These are phyloP conservation scores for Armadillidium nasatum DNA, from an alignment of 1,140 invertebrate species.

Conservation along the genomic window DNA sequence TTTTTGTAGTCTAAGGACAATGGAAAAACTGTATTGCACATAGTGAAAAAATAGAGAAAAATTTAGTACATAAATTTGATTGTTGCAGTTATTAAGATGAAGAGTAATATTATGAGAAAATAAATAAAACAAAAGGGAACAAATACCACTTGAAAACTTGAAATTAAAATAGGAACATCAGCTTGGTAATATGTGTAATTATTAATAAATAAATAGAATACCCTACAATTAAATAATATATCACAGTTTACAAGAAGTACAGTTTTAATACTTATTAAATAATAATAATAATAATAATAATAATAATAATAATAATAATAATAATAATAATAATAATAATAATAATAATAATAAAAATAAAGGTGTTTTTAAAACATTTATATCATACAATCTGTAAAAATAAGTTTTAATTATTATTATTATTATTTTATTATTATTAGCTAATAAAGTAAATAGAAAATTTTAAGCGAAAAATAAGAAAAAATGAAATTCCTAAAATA, in stretches of 20 bases:
- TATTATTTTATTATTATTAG: too few relatives aligned
- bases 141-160: background rate
- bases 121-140: too few relatives aligned
- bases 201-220: constrained; percentile 4
- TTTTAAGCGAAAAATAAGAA: too few relatives aligned
- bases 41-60: background rate
- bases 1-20: too few relatives aligned
- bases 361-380: too few relatives aligned
- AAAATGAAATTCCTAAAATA: too few relatives aligned
- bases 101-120: too few relatives aligned
- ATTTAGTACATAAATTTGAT: background rate
- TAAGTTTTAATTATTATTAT: too few relatives aligned
- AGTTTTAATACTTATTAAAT: background rate
- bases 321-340: background rate
- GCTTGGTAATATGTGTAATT: background rate
- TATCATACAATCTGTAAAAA: too few relatives aligned
- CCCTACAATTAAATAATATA: background rate
- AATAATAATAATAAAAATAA: background rate
- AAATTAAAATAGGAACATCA: constrained; percentile 5
- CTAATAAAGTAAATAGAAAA: too few relatives aligned
- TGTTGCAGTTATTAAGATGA: background rate
- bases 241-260: constrained; percentile 10
- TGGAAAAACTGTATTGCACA: too few relatives aligned
- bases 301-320: background rate
- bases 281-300: background rate